Base-by-base conservation (phyloP, 2,888 invertebrate genomes). In the Calameuta filiformis region DNA sequence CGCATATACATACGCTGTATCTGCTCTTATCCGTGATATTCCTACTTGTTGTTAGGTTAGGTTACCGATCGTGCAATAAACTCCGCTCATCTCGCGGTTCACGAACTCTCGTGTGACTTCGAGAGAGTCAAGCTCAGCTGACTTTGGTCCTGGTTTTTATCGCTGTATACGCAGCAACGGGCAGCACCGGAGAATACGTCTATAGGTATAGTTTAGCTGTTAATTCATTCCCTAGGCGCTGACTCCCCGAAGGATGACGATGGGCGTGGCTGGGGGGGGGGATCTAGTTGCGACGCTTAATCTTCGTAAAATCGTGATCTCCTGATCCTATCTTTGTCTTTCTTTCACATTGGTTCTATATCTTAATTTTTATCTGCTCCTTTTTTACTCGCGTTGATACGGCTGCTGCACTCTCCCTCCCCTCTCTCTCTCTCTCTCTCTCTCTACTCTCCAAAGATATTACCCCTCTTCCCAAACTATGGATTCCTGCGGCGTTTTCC, bases 201-300 rank as follows among this genome's bases (percentile, higher is more conserved):
- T 80, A 77, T 80, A 77, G 78, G 80, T 78, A 83, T 83, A 82
- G 82, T 81, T 83, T 80, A 79, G 81, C 78, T 79, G 82, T 83
- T 83, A 82, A 82, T 82, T 83, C 81, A 83, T 82, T 83, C 81
- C 80, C 15, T 4, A 40, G 6, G 4, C 6, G 15, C 40, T 15
- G 37, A 37, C 37, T 82, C 69, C 4, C 12, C 12, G 12, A 37
- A 12, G 31, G 76, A 73, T 71, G 73, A 74, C 6, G 30, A 30
- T 1, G 69, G n/a, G 79, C 80, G 77, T 37, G 76, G 79, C 73
- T 35, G 76, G 37, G 82, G 35, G 75, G n/a, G 76, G 73, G 68
- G 69, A 75, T 33, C 33, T 33, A 33, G 33, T 33, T 33, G 79
- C 73, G 78, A 79, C 77, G 81, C 82, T 83, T 82, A 80, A 81